Conservation (phyloP, 2,113 vertebrate genomes). For the Zosterops pallidus region DNA sequence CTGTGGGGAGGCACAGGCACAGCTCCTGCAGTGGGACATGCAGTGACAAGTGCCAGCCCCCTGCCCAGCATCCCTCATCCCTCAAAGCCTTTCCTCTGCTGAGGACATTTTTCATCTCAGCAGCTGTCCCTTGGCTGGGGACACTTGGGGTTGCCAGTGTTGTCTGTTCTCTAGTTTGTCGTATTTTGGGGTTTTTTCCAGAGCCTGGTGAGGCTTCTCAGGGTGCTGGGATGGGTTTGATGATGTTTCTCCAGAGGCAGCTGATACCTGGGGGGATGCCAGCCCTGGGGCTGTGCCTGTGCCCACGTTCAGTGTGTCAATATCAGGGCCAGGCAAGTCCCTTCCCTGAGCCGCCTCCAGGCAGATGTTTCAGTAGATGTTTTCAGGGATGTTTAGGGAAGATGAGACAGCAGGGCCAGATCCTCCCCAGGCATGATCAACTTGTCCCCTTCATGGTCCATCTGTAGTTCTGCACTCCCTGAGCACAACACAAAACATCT, state of each 20-base stretch:
- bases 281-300: background rate
- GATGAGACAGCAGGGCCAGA: background rate
- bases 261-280: background rate
- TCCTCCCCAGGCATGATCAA: background rate
- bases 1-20: background rate
- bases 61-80: background rate
- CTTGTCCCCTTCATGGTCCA: rapidly evolving
- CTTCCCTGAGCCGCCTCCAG: background rate
- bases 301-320: rapidly evolving
- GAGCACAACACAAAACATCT: background rate
- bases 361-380: background rate
- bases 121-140: background rate
- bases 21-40: background rate
- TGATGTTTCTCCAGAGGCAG: background rate
- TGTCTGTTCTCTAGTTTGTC: background rate
- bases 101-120: background rate
- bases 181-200: background rate
- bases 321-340: background rate
- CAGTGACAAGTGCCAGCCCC: background rate
- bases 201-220: rapidly evolving
- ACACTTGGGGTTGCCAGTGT: rapidly evolving
- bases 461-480: rapidly evolving
- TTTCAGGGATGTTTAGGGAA: background rate
- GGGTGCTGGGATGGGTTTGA: background rate
- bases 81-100: background rate